These are phyloP conservation scores for Notiomystis cincta DNA, from an alignment of 2,113 vertebrate genomes.

Conservation along the genomic window DNA sequence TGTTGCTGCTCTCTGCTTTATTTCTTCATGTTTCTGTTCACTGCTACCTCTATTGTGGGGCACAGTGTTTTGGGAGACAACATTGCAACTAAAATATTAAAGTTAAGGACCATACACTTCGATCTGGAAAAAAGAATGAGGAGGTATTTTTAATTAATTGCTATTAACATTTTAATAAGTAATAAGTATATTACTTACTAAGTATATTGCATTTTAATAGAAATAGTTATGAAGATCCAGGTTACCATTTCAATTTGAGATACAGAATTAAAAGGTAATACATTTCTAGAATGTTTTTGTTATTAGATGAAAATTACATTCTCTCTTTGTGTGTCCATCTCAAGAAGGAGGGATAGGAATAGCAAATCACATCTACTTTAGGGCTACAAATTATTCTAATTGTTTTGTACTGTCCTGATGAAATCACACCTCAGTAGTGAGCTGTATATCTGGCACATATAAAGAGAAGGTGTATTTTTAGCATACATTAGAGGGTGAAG, in stretches of 20 bases:
- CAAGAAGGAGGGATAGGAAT: background rate
- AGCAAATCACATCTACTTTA: background rate
- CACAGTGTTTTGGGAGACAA: background rate
- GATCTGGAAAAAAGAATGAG: background rate
- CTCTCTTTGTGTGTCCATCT: background rate
- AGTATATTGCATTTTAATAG: too few species aligned
- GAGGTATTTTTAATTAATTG: background rate
- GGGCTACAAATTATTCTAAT: background rate
- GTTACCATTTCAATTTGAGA: background rate
- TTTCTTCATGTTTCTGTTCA: background rate
- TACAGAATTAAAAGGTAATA: background rate
- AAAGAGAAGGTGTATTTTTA: background rate
- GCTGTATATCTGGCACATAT: background rate
- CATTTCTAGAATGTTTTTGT: background rate
- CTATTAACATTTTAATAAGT: too few species aligned
- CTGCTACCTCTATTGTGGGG: background rate
- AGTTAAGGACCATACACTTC: background rate
- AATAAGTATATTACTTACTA: too few species aligned
- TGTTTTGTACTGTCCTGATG: background rate
- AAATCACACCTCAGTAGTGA: fast-evolving
- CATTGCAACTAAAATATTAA: background rate
- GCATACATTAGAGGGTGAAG: background rate
- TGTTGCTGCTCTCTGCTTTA: fast-evolving
- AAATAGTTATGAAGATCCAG: background rate
- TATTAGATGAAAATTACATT: background rate